A percentile compares a stretch with the other conserved stretches of the same genome.
phyloP scores from a whole-genome alignment of 2,113 vertebrate genomes.

The Brachirus orientalis region DNA sequence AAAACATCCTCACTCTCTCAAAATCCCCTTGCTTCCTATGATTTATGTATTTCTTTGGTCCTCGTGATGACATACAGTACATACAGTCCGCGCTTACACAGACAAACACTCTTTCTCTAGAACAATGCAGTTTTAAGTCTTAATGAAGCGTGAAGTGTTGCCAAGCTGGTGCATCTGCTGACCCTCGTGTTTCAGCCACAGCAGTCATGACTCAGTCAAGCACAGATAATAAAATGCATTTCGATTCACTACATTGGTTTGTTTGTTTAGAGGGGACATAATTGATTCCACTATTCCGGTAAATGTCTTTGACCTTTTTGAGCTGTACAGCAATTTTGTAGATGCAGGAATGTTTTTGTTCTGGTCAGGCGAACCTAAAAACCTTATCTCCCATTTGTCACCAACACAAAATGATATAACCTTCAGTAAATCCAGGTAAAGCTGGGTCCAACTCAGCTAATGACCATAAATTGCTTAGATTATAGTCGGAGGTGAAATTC shows the following conservation, averaged over 20 bases:
- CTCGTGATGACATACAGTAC: not conserved
- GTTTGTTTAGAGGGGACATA: constrained; percentile 4
- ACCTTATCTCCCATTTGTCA: not conserved
- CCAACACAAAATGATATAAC: not conserved
- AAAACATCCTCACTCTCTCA: no score
- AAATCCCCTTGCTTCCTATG: no score
- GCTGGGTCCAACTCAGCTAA: not conserved
- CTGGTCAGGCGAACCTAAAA: no score
- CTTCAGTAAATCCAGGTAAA: not conserved
- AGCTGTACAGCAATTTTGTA: constrained; percentile 4
- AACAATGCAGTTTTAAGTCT: constrained; percentile 45
- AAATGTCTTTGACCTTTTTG: constrained; percentile 11
- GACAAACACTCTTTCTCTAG: constrained; percentile 8
- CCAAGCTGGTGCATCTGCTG: constrained; percentile 65
- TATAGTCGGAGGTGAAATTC: not conserved
- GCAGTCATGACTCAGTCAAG: constrained; percentile 46
- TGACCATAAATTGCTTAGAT: no score
- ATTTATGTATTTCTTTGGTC: no score
- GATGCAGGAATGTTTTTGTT: not conserved
- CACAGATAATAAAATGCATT: constrained; percentile 48
- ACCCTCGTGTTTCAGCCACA: constrained; percentile 51
- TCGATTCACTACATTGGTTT: constrained; percentile 29
- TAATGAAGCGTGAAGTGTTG: constrained; percentile 67
- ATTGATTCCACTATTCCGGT: constrained; percentile 4
- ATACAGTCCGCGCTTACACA: constrained; percentile 1